Conservation (phyloP, 2,888 invertebrate species). For the Lepidochitona cinerea region DNA sequence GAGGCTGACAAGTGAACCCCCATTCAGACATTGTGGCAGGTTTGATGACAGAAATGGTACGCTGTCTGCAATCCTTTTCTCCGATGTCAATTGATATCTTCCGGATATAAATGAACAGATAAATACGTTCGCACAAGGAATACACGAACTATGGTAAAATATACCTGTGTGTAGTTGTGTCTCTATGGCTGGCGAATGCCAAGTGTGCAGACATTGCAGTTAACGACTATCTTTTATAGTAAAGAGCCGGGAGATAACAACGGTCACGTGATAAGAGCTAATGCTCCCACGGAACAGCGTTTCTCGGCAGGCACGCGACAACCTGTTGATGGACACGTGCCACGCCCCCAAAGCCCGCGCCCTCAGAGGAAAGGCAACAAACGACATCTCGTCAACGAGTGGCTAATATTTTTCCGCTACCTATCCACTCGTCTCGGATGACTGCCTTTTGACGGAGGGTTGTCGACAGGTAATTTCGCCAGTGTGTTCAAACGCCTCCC, state of each 20-base stretch:
- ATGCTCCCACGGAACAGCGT: background rate
- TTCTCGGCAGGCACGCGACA: background rate
- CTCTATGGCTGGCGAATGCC: background rate
- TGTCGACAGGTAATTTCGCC: background rate
- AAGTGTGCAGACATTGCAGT: background rate
- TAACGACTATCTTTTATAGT: background rate
- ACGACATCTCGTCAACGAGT: background rate
- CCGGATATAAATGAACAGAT: no score
- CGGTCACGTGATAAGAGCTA: background rate
- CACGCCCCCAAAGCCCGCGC: background rate
- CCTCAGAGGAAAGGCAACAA: background rate
- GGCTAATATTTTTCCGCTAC: background rate
- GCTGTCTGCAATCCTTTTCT: no score
- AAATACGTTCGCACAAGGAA: no score
- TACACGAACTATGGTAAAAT: no score
- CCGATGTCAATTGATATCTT: no score
- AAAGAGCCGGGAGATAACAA: background rate
- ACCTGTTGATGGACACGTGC: background rate
- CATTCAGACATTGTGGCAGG: no score
- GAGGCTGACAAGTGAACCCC: no score
- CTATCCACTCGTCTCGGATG: background rate
- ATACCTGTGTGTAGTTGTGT: no score
- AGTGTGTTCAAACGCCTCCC: background rate
- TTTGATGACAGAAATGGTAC: no score
- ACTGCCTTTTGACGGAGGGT: background rate